Percentiles rank a stretch among this genome's conserved stretches.
Conservation (phyloP, 2,888 invertebrate genomes). For the Ceratothoa steindachneri region DNA sequence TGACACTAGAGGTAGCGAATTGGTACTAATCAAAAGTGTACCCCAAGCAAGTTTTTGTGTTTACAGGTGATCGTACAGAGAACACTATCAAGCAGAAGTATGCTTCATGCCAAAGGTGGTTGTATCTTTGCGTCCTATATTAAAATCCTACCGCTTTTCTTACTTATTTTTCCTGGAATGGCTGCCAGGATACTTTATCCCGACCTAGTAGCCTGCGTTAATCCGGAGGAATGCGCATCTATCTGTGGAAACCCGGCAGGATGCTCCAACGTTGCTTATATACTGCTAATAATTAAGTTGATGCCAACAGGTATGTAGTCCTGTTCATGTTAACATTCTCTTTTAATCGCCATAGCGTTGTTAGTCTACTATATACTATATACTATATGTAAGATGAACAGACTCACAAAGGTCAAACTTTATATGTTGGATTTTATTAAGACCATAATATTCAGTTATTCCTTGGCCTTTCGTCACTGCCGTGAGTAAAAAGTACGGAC, state of each 20-base stretch:
- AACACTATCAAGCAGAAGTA: slow-evolving; percentile 55
- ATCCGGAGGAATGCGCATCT: slow-evolving; percentile 53
- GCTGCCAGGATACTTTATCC: slow-evolving; percentile 56
- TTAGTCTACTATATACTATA: too few species aligned
- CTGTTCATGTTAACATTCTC: too few species aligned
- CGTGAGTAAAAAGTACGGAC: too few species aligned
- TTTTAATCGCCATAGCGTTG: too few species aligned
- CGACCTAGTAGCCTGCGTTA: slow-evolving; percentile 56
- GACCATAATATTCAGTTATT: too few species aligned
- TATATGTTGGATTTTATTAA: too few species aligned
- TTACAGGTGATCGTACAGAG: slow-evolving; percentile 56
- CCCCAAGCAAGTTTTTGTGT: too few species aligned
- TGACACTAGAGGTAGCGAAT: too few species aligned
- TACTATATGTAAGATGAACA: too few species aligned
- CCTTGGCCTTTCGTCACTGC: too few species aligned
- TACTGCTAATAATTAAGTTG: slow-evolving; percentile 55
- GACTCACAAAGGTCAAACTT: too few species aligned
- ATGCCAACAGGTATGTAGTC: slow-evolving; percentile 55
- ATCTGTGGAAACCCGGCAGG: slow-evolving; percentile 54
- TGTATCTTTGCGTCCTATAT: slow-evolving; percentile 56
- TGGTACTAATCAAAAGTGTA: too few species aligned
- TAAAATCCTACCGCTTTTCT: slow-evolving; percentile 56
- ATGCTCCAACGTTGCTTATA: slow-evolving; percentile 58
- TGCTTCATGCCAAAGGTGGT: slow-evolving; percentile 57
- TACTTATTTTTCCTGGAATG: slow-evolving; percentile 58